A percentile compares a stretch with the other conserved stretches of the same genome.
Evolutionary conservation across 2,888 invertebrate genomes (phyloP).

Genomic region (Drosophila formosana): DNA sequence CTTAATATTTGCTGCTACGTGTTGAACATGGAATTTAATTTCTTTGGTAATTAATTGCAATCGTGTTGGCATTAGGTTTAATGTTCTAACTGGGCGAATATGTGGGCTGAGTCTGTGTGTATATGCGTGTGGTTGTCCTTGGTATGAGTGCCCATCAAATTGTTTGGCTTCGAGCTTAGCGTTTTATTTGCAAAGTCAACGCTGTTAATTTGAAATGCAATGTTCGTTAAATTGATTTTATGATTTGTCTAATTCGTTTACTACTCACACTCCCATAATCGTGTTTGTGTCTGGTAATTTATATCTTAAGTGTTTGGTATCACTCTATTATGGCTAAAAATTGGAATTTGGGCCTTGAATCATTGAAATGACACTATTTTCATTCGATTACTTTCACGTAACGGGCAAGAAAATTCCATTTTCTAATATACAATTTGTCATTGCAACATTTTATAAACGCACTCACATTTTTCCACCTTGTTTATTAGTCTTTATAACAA

Average conservation of each 20-base stretch:
- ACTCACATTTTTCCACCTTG: neutral
- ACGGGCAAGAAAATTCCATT: neutral
- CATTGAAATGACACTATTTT: conserved; percentile 7
- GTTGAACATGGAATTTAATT: conserved; percentile 80
- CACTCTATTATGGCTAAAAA: conserved; percentile 31
- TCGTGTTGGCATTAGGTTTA: conserved; percentile 81
- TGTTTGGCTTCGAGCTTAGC: conserved; percentile 43
- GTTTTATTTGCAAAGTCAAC: conserved; percentile 63
- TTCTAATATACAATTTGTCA: neutral
- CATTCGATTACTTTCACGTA: no score
- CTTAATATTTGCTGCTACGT: conserved; percentile 73
- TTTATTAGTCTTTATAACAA: neutral
- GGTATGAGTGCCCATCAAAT: conserved; percentile 32
- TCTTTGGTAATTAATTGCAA: conserved; percentile 80
- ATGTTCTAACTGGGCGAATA: conserved; percentile 72
- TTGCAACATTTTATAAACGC: conserved; percentile 1
- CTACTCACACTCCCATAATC: neutral
- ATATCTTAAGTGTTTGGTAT: conserved; percentile 18
- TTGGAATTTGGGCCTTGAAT: conserved; percentile 11
- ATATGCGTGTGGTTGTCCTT: neutral
- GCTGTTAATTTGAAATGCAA: conserved; percentile 54
- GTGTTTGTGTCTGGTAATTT: neutral
- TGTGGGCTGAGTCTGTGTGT: conserved; percentile 10
- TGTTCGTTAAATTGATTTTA: conserved; percentile 57
- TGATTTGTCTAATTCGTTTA: conserved; percentile 61